These are phyloP conservation scores for Heliconius ismenius DNA, from an alignment of 2,888 invertebrate genomes.

Conservation along the genomic window DNA sequence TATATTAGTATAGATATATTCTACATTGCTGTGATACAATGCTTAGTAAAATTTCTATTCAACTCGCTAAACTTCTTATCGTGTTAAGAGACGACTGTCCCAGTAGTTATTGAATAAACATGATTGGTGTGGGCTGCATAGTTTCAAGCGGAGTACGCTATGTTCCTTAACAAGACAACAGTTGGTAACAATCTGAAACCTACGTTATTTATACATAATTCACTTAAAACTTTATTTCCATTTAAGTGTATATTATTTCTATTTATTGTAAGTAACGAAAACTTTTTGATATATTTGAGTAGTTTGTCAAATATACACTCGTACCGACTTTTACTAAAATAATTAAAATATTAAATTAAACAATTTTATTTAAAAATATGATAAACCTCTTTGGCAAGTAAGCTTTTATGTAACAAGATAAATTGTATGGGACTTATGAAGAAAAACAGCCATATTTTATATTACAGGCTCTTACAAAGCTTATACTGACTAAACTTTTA, in stretches of 20 bases:
- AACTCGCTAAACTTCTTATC: conserved; percentile 63
- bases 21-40: neutral
- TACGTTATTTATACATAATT: conserved; percentile 5
- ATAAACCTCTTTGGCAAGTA: neutral
- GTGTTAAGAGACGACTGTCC: conserved; percentile 68
- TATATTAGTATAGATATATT: too few species aligned
- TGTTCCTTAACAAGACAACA: conserved; percentile 20
- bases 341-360: neutral
- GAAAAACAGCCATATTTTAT: conserved; percentile 10
- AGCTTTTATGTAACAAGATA: neutral
- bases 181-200: neutral
- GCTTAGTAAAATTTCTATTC: conserved; percentile 30
- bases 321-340: neutral
- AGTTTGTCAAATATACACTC: neutral
- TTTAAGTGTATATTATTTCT: neutral
- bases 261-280: too few species aligned
- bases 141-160: conserved; percentile 50
- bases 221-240: conserved; percentile 1
- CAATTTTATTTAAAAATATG: neutral
- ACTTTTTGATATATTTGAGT: neutral
- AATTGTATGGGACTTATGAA: neutral
- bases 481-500: conserved; percentile 5
- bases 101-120: conserved; percentile 76
- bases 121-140: conserved; percentile 67
- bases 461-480: neutral